phyloP scores from a whole-genome alignment of 2,888 invertebrate genomes.

The Leptopilina drosophilae region DNA sequence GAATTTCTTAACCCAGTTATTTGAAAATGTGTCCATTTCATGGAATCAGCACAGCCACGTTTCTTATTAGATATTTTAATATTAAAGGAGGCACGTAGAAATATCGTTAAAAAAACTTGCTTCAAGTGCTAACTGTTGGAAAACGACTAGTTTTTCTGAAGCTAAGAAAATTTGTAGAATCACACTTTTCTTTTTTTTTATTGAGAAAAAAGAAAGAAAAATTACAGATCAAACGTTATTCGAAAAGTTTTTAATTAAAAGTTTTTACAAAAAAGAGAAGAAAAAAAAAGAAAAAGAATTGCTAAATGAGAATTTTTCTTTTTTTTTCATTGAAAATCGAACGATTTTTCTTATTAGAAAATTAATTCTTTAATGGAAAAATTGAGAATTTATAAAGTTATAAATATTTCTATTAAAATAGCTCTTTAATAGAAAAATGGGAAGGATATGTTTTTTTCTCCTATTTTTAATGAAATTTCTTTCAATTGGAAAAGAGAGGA shows the following conservation, averaged over 20 bases:
- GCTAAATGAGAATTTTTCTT: background rate
- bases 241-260: constrained; percentile 16
- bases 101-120: constrained; percentile 2
- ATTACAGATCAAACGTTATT: constrained; percentile 3
- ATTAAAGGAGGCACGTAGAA: background rate
- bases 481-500: too few species aligned
- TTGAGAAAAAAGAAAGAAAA: background rate
- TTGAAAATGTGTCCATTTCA: too few species aligned
- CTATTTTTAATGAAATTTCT: too few species aligned
- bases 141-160: background rate
- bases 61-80: too few species aligned
- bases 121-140: constrained; percentile 1
- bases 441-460: too few species aligned
- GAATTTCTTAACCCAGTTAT: background rate
- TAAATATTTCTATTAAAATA: too few species aligned
- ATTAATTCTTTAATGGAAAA: too few species aligned
- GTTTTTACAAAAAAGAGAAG: background rate
- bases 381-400: too few species aligned
- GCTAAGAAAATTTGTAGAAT: background rate
- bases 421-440: too few species aligned
- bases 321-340: too few species aligned
- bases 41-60: too few species aligned
- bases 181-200: background rate
- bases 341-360: too few species aligned
- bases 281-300: background rate